phyloP scores from a whole-genome alignment of 2,888 invertebrate genomes.

The Xylota segnis region DNA sequence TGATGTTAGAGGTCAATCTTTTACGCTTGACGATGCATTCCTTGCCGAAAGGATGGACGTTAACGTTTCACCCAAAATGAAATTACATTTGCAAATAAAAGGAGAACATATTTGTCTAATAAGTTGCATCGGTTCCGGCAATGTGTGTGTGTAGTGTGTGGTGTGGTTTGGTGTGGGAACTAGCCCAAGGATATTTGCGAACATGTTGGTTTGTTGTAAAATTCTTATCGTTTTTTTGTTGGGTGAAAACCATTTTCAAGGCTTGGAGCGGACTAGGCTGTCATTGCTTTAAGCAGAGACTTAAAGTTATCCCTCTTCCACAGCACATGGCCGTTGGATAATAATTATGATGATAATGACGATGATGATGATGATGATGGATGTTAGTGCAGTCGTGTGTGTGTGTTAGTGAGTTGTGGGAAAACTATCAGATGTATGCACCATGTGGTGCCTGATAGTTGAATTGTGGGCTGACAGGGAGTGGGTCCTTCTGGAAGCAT shows the following conservation, averaged over 20 bases:
- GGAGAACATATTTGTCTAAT: not conserved
- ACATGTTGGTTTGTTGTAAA: not conserved
- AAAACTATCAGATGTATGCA: constrained; percentile 6
- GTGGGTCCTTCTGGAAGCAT: not conserved
- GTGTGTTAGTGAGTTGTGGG: constrained; percentile 1
- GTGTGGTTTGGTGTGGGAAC: not conserved
- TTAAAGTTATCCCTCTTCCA: not conserved
- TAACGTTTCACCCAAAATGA: constrained; percentile 6
- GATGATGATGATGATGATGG: constrained; percentile 21
- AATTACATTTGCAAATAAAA: constrained; percentile 13
- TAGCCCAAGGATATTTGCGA: constrained; percentile 17
- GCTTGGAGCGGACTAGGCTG: not conserved
- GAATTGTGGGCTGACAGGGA: not conserved
- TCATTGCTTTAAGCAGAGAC: not conserved
- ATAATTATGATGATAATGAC: constrained; percentile 14
- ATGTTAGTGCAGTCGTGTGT: not conserved
- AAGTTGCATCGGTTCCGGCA: not conserved
- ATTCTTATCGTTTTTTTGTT: not conserved
- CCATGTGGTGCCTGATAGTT: not conserved
- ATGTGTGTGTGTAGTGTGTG: not conserved
- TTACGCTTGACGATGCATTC: constrained; percentile 35
- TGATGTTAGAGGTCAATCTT: constrained; percentile 14
- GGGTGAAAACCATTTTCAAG: not conserved
- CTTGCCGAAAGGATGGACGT: constrained; percentile 31
- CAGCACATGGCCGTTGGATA: constrained; percentile 6